Conservation (phyloP, 2,888 invertebrate genomes). For the Psylliodes chrysocephalus region DNA sequence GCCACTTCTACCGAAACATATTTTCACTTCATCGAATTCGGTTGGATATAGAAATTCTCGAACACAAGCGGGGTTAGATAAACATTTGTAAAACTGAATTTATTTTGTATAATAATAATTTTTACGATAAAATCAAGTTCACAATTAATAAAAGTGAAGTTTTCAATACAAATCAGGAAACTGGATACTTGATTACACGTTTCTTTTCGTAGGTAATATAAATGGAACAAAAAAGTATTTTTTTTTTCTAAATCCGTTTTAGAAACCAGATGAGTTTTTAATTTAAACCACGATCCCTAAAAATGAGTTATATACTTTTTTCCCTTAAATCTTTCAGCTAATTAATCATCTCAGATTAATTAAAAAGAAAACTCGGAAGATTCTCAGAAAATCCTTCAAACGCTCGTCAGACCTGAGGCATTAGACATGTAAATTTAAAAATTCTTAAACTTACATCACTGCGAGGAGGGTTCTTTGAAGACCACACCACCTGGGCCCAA, state of each 20-base stretch:
- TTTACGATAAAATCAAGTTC: too few relatives aligned
- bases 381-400: slow-evolving; percentile 45
- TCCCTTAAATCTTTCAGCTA: slow-evolving; percentile 25
- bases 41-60: slow-evolving; percentile 48
- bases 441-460: slow-evolving; percentile 40
- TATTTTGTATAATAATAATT: too few relatives aligned
- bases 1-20: slow-evolving; percentile 26
- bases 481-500: slow-evolving; percentile 50
- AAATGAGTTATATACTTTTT: slow-evolving; percentile 24
- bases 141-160: too few relatives aligned
- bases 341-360: slow-evolving; percentile 44
- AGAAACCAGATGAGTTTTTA: slow-evolving; percentile 13
- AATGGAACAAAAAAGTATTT: too few relatives aligned
- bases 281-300: slow-evolving; percentile 2
- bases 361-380: slow-evolving; percentile 36
- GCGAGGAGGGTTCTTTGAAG: slow-evolving; percentile 40
- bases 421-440: slow-evolving; percentile 61
- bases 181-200: too few relatives aligned
- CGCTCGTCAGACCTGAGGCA: slow-evolving; percentile 52
- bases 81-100: too few relatives aligned
- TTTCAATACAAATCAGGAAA: too few relatives aligned
- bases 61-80: background rate
- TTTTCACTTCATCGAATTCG: slow-evolving; percentile 47
- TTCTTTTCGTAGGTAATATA: too few relatives aligned
- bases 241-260: slow-evolving; percentile 5